Evolutionary conservation across 1,140 invertebrate species (phyloP).

Genomic region (Paramacrobiotus metropolitanus): DNA sequence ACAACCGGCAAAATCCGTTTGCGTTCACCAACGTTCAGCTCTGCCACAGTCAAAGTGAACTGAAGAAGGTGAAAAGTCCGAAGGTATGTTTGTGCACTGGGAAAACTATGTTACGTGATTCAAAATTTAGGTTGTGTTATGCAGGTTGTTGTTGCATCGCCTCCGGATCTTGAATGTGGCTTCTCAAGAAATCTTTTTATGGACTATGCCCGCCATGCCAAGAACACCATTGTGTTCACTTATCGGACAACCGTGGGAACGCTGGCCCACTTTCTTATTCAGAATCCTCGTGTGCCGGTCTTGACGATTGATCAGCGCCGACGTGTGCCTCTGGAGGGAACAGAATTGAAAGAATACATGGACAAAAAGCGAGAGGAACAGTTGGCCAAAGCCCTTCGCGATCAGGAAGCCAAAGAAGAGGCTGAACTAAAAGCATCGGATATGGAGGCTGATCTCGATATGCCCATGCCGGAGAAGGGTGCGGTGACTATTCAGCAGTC

Average conservation of each 20-base stretch:
- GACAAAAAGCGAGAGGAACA: slow-evolving; percentile 29
- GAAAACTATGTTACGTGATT: background rate
- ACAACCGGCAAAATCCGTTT: slow-evolving; percentile 85
- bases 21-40: slow-evolving; percentile 66
- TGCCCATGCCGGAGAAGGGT: slow-evolving; percentile 5
- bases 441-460: slow-evolving; percentile 7
- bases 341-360: slow-evolving; percentile 69
- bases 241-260: slow-evolving; percentile 39
- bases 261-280: slow-evolving; percentile 57
- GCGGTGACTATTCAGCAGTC: background rate
- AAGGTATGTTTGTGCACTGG: too few relatives aligned
- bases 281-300: slow-evolving; percentile 43
- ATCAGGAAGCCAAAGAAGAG: slow-evolving; percentile 32
- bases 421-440: slow-evolving; percentile 17
- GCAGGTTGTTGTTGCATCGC: slow-evolving; percentile 84
- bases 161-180: slow-evolving; percentile 81
- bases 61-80: slow-evolving; percentile 68
- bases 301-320: slow-evolving; percentile 36
- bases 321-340: slow-evolving; percentile 52
- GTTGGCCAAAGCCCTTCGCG: slow-evolving; percentile 16
- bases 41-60: slow-evolving; percentile 72
- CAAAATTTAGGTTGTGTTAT: slow-evolving; percentile 12
- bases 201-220: slow-evolving; percentile 68
- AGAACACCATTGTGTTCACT: slow-evolving; percentile 88
- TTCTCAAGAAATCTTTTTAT: slow-evolving; percentile 86